A percentile compares a stretch with the other conserved stretches of the same genome.
These are phyloP conservation scores for Sander lucioperca DNA, from an alignment of 2,113 vertebrate species.

Conservation along the genomic window DNA sequence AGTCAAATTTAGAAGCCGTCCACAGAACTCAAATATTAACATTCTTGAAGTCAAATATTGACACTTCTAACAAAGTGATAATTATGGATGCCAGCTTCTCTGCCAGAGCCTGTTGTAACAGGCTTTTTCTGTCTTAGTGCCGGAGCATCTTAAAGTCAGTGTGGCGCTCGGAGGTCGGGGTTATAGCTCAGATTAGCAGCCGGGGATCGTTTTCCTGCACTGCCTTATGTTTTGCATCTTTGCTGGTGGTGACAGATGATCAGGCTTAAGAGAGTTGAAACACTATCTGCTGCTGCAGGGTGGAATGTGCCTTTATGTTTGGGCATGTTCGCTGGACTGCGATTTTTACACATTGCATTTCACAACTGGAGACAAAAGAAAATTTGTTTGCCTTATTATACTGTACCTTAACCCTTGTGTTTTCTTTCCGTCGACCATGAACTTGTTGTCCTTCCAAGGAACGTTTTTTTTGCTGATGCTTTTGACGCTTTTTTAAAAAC, in stretches of 20 bases:
- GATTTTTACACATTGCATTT: slow-evolving; percentile 9
- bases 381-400: background rate
- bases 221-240: background rate
- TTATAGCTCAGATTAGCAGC: slow-evolving; percentile 17
- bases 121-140: background rate
- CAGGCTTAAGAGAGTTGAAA: background rate
- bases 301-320: slow-evolving; percentile 68
- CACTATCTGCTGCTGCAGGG: slow-evolving; percentile 20
- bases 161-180: slow-evolving; percentile 3
- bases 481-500: too few species aligned
- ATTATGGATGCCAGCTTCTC: background rate
- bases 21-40: slow-evolving; percentile 22
- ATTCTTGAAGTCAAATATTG: slow-evolving; percentile 32
- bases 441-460: too few species aligned
- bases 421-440: too few species aligned
- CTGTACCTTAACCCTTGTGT: too few species aligned
- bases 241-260: slow-evolving; percentile 45
- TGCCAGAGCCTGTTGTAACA: background rate
- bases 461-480: too few species aligned
- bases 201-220: slow-evolving; percentile 10
- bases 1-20: slow-evolving; percentile 19
- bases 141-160: background rate
- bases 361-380: slow-evolving; percentile 1
- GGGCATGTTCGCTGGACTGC: slow-evolving; percentile 36
- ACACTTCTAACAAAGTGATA: slow-evolving; percentile 23